phyloP scores from a whole-genome alignment of 64 coral and sea anemone species.

The Catalaphyllia jardinei region DNA sequence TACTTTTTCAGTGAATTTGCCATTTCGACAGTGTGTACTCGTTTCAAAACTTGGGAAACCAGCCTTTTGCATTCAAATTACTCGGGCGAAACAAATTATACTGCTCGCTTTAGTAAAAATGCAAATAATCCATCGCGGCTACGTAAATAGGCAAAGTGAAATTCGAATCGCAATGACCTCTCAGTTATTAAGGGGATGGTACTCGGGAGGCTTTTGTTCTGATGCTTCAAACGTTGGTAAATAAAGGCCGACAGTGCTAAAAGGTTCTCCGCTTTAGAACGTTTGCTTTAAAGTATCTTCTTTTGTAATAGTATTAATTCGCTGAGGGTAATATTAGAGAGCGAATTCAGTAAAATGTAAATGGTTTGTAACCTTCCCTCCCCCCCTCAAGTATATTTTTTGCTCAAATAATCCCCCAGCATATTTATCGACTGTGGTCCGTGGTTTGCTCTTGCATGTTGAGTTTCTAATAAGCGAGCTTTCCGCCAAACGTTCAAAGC shows the following conservation, averaged over 20 bases:
- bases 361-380: background rate
- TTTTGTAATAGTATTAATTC: background rate
- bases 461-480: constrained; percentile 37
- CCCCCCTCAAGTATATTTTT: background rate
- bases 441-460: constrained; percentile 55
- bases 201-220: background rate
- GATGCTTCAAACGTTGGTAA: background rate
- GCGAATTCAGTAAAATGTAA: background rate
- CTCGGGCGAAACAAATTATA: constrained; percentile 48
- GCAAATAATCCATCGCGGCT: constrained; percentile 37
- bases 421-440: constrained; percentile 41
- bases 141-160: constrained; percentile 46
- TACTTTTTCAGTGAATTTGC: background rate
- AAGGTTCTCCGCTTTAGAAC: background rate
- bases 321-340: background rate
- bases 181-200: background rate
- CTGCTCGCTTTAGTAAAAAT: constrained; percentile 26
- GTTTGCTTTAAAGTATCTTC: background rate
- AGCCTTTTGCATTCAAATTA: constrained; percentile 30
- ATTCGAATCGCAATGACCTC: constrained; percentile 34
- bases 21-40: background rate
- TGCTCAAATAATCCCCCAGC: background rate
- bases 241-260: background rate
- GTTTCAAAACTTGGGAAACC: background rate
- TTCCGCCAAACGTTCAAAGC: constrained; percentile 40